A percentile compares a stretch with the other conserved stretches of the same genome.
These are phyloP conservation scores for Drosophila mauritiana DNA, from an alignment of 1,140 invertebrate species.

Conservation along the genomic window DNA sequence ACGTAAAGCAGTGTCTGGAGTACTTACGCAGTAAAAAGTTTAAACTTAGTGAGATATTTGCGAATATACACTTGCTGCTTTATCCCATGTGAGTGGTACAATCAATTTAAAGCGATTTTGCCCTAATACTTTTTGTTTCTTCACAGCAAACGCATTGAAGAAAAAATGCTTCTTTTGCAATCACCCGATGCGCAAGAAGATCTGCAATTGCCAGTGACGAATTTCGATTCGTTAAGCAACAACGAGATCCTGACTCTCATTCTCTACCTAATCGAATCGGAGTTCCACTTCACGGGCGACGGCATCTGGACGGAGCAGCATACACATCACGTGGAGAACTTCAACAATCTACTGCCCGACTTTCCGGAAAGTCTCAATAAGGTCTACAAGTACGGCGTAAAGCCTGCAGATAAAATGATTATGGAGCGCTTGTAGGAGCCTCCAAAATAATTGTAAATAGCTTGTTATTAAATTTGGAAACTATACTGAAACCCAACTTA, in stretches of 20 bases:
- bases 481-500: background rate
- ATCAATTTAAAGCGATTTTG: background rate
- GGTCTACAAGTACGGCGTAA: constrained; percentile 80
- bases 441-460: constrained; percentile 25
- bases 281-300: constrained; percentile 85
- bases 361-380: constrained; percentile 81
- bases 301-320: constrained; percentile 84
- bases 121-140: background rate
- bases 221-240: constrained; percentile 51
- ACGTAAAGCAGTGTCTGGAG: constrained; percentile 85
- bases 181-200: constrained; percentile 58
- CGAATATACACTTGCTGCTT: constrained; percentile 86
- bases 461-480: constrained; percentile 12
- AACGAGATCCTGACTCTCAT: constrained; percentile 76
- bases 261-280: constrained; percentile 84
- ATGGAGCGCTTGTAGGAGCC: constrained; percentile 46
- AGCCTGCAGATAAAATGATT: constrained; percentile 55
- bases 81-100: constrained; percentile 85
- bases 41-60: constrained; percentile 84
- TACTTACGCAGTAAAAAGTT: constrained; percentile 85
- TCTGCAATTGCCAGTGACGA: constrained; percentile 53
- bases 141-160: constrained; percentile 75
- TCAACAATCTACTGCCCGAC: constrained; percentile 79
- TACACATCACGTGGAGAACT: constrained; percentile 79
- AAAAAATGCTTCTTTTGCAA: constrained; percentile 68